These are phyloP conservation scores for Scaeva pyrastri DNA, from an alignment of 2,888 invertebrate genomes.

Conservation along the genomic window DNA sequence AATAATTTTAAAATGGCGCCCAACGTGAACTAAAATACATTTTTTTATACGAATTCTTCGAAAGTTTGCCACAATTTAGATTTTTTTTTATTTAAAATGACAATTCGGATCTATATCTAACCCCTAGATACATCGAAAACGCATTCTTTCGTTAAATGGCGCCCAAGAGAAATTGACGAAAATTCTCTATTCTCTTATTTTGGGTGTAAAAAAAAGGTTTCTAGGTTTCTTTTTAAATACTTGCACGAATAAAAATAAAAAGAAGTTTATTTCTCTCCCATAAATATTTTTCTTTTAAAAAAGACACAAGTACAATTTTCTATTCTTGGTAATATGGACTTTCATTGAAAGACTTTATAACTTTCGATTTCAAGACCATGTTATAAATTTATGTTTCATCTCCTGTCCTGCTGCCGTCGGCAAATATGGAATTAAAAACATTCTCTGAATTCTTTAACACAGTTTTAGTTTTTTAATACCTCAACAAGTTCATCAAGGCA, in stretches of 20 bases:
- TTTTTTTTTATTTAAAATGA: no score
- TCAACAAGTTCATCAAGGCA: constrained; percentile 27
- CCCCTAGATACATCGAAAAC: no score
- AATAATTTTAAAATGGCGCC: background rate
- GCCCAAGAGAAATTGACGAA: background rate
- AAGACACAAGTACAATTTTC: background rate
- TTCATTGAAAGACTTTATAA: constrained; percentile 1
- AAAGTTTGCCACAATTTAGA: no score
- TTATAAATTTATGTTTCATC: background rate
- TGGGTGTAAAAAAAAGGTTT: background rate
- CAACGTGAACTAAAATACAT: background rate
- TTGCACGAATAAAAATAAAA: no score
- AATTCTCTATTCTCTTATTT: background rate
- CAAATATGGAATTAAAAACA: constrained; percentile 45
- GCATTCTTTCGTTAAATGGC: background rate
- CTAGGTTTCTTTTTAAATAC: no score
- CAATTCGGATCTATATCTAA: background rate
- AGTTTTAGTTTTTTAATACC: background rate
- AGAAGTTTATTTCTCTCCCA: no score
- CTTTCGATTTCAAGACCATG: constrained; percentile 33
- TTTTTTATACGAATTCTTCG: no score
- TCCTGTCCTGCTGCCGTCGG: background rate
- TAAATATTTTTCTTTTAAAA: background rate
- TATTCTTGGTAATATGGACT: background rate
- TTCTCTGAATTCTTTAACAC: constrained; percentile 44